Evolutionary conservation across 2,797 vertebrate genomes (phyloP).

Genomic region (Tangara arthus): DNA sequence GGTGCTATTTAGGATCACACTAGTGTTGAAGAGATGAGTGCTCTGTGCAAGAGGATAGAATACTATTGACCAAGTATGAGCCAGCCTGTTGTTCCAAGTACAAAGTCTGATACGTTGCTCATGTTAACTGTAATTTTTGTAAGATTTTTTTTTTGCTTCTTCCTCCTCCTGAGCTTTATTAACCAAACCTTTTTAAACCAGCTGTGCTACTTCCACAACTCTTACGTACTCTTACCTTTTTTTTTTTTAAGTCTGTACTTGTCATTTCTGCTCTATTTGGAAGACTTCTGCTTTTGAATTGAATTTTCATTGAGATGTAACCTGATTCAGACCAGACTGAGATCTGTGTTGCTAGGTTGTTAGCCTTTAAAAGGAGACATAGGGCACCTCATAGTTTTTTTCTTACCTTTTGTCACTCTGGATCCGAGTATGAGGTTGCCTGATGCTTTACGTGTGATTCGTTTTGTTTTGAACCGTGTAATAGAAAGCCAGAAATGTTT

Average conservation of each 20-base stretch:
- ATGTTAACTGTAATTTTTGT: neutral
- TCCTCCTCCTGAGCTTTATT: neutral
- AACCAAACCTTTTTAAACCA: neutral
- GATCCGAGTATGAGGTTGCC: neutral
- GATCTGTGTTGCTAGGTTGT: neutral
- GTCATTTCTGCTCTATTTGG: neutral
- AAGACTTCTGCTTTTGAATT: neutral
- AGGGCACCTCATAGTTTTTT: neutral
- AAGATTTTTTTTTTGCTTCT: neutral
- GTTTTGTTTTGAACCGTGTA: neutral
- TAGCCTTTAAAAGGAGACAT: neutral
- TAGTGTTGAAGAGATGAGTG: too few species aligned
- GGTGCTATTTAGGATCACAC: neutral
- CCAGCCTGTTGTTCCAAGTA: neutral
- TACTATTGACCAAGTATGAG: neutral
- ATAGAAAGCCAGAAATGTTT: slow-evolving; percentile 3
- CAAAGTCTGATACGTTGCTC: neutral
- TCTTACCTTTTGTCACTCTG: neutral
- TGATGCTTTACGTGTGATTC: neutral
- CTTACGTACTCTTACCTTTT: neutral
- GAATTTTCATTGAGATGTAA: neutral
- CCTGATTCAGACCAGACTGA: neutral
- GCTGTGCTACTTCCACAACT: neutral
- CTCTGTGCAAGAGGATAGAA: too few species aligned
- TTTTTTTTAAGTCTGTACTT: neutral